Evolutionary conservation across 2,888 invertebrate genomes (phyloP), one percentile per base, ranked within the genome.

Genomic region (Acanthosepion lycidas): DNA sequence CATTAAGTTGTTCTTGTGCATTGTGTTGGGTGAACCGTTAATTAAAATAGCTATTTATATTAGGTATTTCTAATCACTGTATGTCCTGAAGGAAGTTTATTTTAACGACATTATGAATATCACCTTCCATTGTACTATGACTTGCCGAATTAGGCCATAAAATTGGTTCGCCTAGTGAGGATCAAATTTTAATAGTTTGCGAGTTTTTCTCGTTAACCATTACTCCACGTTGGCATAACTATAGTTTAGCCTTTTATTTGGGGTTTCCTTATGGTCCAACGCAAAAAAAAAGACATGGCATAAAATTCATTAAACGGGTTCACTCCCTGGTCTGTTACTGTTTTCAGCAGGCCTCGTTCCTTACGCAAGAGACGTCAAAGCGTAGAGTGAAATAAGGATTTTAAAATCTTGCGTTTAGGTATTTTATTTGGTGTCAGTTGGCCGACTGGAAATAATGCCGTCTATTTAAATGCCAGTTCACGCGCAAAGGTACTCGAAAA

Each of bases 281-380:
- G 42, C 42, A 42, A 42, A 33, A 23, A 6, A 59, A 59, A 78
- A 26, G 1, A 4, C 15, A 15, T 78, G n/a, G 78, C 78, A 12
- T n/a, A n/a, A 78, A 78, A 33, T 78, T 78, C n/a, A 78, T 78
- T 78, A 33, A 33, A 15, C 4, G n/a, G n/a, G 15, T 33, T 2
- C 15, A 4, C 12, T 15, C 0, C n/a, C n/a, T 3, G 15, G 0
- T 23, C n/a, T 15, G 78, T 9, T n/a, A n/a, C 18, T 0, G 15
- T 33, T 78, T 15, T 12, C 15, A 12, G 15, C n/a, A n/a, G 20
- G 23, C n/a, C n/a, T 8, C 15, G 12, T 78, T n/a, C 78, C 78
- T 15, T 15, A 78, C 3, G n/a, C n/a, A n/a, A 2, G 78, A 6
- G 9, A 78, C 18, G 12, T 3, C 1, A 78, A 78, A 18, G 78